Evolutionary conservation across 2,113 vertebrate species (phyloP).

Genomic region (Melanotaenia duboulayi): DNA sequence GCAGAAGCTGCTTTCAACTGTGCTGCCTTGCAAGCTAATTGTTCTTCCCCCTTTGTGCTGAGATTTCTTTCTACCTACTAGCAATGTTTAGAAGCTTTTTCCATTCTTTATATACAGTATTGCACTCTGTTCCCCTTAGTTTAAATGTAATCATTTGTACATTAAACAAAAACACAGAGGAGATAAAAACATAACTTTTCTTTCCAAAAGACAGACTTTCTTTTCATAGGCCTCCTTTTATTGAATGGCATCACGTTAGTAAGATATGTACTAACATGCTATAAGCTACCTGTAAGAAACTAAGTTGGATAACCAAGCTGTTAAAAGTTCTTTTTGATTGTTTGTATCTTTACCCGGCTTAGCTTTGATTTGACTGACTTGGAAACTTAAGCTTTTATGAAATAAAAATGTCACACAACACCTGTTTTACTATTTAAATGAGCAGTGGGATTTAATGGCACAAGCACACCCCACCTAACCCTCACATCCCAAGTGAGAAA

Average conservation of each 20-base stretch:
- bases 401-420: too few relatives aligned
- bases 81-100: too few relatives aligned
- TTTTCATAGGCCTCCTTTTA: too few relatives aligned
- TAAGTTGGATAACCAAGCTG: not conserved
- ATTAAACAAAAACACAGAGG: not conserved
- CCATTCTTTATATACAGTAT: not conserved
- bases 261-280: too few relatives aligned
- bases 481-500: too few relatives aligned
- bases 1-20: slow-evolving; percentile 57
- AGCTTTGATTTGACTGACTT: not conserved
- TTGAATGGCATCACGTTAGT: too few relatives aligned
- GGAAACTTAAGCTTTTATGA: too few relatives aligned
- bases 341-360: not conserved
- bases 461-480: too few relatives aligned
- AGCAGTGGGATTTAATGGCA: not conserved
- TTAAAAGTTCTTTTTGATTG: not conserved
- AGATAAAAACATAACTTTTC: too few relatives aligned
- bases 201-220: too few relatives aligned
- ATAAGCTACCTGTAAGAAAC: too few relatives aligned
- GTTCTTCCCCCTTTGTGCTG: not conserved
- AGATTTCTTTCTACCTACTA: not conserved
- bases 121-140: not conserved
- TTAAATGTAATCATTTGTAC: not conserved
- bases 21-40: not conserved
- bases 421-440: not conserved